phyloP scores from a whole-genome alignment of 2,113 vertebrate species.

The Monarcha castaneiventris region DNA sequence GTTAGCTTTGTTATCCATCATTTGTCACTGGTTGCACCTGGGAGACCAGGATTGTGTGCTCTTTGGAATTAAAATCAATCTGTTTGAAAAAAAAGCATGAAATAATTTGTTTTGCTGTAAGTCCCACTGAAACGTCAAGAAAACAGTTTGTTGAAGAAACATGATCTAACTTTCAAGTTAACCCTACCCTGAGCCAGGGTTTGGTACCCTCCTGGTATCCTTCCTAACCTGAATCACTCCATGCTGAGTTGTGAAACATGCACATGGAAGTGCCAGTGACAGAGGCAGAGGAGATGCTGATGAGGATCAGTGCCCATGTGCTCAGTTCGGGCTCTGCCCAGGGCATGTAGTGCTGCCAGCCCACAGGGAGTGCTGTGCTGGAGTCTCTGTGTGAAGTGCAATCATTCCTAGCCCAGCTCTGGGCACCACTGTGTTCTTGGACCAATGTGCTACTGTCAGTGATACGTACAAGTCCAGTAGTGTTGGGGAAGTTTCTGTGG shows the following conservation, averaged over 20 bases:
- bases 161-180: not conserved
- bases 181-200: not conserved
- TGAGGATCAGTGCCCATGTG: not conserved
- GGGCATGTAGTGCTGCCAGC: not conserved
- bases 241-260: accelerated
- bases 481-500: not conserved
- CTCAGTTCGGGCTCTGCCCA: not conserved
- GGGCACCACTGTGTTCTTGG: not conserved
- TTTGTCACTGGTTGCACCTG: not conserved
- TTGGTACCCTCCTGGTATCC: not conserved
- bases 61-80: not conserved
- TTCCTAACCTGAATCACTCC: not conserved
- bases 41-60: not conserved
- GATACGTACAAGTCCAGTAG: accelerated
- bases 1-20: not conserved
- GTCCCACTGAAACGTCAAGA: not conserved
- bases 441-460: not conserved
- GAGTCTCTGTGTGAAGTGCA: too few relatives aligned
- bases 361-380: not conserved
- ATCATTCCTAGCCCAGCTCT: not conserved
- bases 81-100: not conserved
- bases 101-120: not conserved
- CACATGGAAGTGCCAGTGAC: not conserved
- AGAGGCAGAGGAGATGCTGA: not conserved
- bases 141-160: not conserved